Evolutionary conservation across 2,888 invertebrate genomes (phyloP).

Genomic region (Lobophora halterata): DNA sequence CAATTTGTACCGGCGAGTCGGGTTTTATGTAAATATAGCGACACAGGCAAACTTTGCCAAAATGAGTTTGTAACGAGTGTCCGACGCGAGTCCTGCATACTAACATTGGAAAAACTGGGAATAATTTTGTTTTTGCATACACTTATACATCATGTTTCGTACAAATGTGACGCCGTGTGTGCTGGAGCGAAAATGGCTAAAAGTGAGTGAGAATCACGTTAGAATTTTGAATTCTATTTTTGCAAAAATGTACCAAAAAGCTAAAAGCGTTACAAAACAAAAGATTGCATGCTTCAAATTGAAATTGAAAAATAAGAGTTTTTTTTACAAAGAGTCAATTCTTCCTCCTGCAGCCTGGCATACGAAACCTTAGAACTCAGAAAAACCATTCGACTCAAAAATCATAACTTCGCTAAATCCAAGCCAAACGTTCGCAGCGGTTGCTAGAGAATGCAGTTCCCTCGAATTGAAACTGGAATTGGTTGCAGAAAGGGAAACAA

Average conservation of each 20-base stretch:
- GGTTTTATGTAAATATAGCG: conserved; percentile 46
- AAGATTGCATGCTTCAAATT: no score
- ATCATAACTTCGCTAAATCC: conserved; percentile 24
- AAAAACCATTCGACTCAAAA: conserved; percentile 22
- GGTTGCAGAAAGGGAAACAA: conserved; percentile 60
- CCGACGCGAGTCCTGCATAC: conserved; percentile 34
- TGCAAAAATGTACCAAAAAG: no score
- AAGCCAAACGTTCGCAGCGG: conserved; percentile 12
- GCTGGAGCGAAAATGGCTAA: conserved; percentile 10
- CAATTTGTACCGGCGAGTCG: conserved; percentile 38
- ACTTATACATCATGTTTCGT: conserved; percentile 17
- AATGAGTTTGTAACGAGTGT: conserved; percentile 54
- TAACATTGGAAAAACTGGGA: conserved; percentile 18
- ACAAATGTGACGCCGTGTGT: neutral
- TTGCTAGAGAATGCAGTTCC: conserved; percentile 42
- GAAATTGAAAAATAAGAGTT: no score
- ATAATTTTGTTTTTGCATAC: conserved; percentile 25
- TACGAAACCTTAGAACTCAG: no score
- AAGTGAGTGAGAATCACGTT: no score
- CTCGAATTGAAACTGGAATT: conserved; percentile 50
- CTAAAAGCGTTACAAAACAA: no score
- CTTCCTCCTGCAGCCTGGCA: no score
- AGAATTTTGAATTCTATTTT: no score
- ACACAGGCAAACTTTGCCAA: conserved; percentile 43
- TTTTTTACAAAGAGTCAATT: no score